Evolutionary conservation across 2,113 vertebrate species (phyloP).

Genomic region (Megalops atlanticus): DNA sequence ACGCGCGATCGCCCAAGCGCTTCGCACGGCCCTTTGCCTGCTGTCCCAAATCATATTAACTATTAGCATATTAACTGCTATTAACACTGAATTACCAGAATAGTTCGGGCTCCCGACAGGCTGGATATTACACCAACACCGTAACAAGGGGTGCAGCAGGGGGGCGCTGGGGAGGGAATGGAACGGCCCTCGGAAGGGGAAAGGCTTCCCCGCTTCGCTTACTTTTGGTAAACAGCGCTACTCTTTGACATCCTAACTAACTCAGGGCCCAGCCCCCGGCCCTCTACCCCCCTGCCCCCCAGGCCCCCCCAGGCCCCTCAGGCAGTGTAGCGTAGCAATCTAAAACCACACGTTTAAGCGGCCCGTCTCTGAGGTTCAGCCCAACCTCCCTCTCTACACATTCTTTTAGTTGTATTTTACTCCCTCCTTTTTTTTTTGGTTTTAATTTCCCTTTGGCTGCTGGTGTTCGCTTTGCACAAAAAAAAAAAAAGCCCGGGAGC

Average conservation of each 20-base stretch:
- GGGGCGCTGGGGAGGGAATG: conserved; percentile 29
- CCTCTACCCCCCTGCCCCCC: conserved; percentile 9
- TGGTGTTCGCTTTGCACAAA: conserved; percentile 56
- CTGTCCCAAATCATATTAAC: background rate
- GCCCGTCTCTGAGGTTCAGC: conserved; percentile 34
- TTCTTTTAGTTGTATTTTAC: conserved; percentile 43
- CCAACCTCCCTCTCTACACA: conserved; percentile 21
- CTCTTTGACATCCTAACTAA: conserved; percentile 49
- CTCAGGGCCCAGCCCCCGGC: conserved; percentile 37
- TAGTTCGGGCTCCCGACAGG: background rate
- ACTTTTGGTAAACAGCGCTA: conserved; percentile 53
- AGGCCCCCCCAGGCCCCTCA: conserved; percentile 1
- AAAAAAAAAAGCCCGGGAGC: conserved; percentile 61
- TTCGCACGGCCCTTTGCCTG: background rate
- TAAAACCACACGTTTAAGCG: conserved; percentile 45
- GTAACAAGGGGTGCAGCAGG: background rate
- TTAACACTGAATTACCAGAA: conserved; percentile 19
- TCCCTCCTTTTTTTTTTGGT: conserved; percentile 20
- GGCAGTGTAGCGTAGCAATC: conserved; percentile 45
- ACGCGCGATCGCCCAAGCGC: background rate
- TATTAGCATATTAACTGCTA: too few relatives aligned
- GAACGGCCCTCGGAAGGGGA: background rate
- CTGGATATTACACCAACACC: background rate
- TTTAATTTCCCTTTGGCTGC: conserved; percentile 69
- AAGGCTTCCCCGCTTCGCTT: conserved; percentile 38